These are phyloP conservation scores for Netelia melanura DNA, from an alignment of 2,888 invertebrate genomes.

Conservation along the genomic window DNA sequence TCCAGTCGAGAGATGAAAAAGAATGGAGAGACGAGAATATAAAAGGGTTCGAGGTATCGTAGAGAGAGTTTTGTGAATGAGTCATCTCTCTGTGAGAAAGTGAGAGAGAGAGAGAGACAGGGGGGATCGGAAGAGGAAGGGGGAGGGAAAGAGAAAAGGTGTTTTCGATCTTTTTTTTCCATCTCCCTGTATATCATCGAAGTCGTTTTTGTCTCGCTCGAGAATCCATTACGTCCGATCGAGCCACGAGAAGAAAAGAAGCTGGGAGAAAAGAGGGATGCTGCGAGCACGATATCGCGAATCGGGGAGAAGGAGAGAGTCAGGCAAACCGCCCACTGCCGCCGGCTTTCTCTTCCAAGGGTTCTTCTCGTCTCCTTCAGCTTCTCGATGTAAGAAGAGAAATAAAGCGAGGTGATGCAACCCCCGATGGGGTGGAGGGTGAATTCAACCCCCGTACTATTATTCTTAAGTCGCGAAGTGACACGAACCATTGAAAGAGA, in stretches of 20 bases:
- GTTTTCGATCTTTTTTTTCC: neutral
- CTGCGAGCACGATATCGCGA: neutral
- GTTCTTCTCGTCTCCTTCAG: neutral
- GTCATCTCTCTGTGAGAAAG: neutral
- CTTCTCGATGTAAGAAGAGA: neutral
- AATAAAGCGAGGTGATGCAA: neutral
- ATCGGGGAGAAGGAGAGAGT: neutral
- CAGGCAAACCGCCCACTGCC: neutral
- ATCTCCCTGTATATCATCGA: constrained; percentile 15
- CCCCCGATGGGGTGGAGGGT: neutral
- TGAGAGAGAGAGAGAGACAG: neutral
- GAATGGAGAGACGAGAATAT: constrained; percentile 1
- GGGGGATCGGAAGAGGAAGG: no score
- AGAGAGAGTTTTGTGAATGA: neutral
- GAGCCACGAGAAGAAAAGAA: constrained; percentile 24
- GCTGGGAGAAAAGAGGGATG: neutral
- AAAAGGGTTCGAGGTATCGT: neutral
- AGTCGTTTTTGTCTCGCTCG: constrained; percentile 16
- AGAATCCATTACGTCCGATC: constrained; percentile 26
- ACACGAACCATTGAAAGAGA: no score
- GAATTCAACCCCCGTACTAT: neutral
- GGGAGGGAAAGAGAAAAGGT: neutral
- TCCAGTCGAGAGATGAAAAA: neutral
- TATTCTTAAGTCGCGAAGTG: neutral
- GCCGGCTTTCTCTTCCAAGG: neutral